Base-by-base conservation (phyloP, 2,797 vertebrate species). In the Silurus lanzhouensis region DNA sequence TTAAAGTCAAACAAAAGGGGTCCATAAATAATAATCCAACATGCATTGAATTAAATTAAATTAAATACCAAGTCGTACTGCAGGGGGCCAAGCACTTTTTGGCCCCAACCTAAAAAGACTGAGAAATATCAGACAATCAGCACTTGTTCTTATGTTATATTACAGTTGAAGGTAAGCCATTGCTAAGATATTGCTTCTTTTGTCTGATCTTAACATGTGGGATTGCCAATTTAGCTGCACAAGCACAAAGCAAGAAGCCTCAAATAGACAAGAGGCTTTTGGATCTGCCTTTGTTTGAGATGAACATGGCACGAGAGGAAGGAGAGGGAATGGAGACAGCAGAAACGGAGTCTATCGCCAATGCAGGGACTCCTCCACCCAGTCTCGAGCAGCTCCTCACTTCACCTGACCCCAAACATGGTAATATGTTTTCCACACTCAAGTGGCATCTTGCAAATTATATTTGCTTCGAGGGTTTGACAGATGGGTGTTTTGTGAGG, bases 251-350 rank as follows among this genome's bases (percentile, higher is more conserved):
- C 85, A 87, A 90, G 0, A 99, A 97, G 92, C 91, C 82, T 25
- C 90, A 93, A 81, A 78, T 91, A 48, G 98, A 99, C 88, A 93
- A 95, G 70, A 94, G 93, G 84, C 92, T 84, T 52, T 17, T 91
- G 15, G 96, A 97, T 78, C 90, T 96, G 75, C 92, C 93, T 6
- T 89, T 96, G 61, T 90, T 94, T 0, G 97, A 99, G 79, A 92
- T 98, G 84, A 91, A 95, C 44, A 93, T 96, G 86, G 95, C 96
- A 57, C 95, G 98, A 80, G 98, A 99, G 86, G 98, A 99, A 81
- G 97, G 97, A 0, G 98, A 99, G 87, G 98, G 98, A 3, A 99
- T 99, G 98, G 98, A 99, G 91, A 99, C 95, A n/a, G 96, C 95
- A 0, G 98, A 99, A 88, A 95, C 92, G 0, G 97, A 99, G 87